Conservation (phyloP, 2,113 vertebrate genomes). For the Vulpes vulpes region DNA sequence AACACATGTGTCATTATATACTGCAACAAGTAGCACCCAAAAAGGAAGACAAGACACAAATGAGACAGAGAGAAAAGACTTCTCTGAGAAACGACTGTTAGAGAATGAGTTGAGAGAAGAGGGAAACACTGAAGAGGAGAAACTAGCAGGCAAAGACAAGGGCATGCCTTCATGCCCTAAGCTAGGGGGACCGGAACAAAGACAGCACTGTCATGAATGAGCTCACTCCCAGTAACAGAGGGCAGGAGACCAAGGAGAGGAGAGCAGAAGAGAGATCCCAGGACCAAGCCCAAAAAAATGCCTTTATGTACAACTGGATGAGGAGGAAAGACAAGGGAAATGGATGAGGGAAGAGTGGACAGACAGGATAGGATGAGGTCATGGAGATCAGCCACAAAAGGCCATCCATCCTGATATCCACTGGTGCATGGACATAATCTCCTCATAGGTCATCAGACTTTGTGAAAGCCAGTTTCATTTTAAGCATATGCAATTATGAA, state of each 20-base stretch:
- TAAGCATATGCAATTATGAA: neutral
- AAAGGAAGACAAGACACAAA: neutral
- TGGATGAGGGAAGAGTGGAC: neutral
- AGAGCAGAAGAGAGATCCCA: neutral
- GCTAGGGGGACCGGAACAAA: neutral
- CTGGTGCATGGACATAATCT: neutral
- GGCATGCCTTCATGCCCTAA: rapidly evolving
- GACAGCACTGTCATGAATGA: neutral
- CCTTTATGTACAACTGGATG: neutral
- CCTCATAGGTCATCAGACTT: neutral
- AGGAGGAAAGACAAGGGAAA: neutral
- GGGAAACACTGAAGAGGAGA: neutral
- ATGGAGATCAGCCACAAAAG: neutral
- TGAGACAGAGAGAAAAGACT: neutral
- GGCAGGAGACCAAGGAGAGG: neutral
- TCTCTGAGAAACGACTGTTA: neutral
- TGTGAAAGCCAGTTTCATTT: neutral
- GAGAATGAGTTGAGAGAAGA: neutral
- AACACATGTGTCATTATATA: neutral
- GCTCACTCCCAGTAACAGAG: neutral
- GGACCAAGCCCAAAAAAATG: neutral
- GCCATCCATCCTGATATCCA: neutral
- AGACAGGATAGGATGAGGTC: neutral
- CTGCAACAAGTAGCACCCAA: neutral
- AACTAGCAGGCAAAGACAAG: neutral